phyloP scores from a whole-genome alignment of 37 sponge, comb jelly and placozoan species.

The Eunapius fragilis region DNA sequence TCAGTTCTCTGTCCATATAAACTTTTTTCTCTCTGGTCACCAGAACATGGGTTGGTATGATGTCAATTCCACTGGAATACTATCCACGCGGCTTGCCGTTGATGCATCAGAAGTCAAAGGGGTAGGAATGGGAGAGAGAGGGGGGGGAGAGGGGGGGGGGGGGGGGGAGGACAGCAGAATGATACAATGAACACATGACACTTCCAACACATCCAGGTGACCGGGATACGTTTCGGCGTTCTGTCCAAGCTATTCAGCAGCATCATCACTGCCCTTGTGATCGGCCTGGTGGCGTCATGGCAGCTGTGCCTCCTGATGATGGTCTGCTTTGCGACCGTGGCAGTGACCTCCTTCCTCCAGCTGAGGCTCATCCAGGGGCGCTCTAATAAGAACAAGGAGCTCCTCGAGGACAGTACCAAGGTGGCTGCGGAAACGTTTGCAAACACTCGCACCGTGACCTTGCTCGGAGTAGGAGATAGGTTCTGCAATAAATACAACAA shows the following conservation, averaged over 20 bases:
- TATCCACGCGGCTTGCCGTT: conserved; percentile 80
- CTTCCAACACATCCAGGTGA: conserved; percentile 72
- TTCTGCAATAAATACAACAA: conserved; percentile 36
- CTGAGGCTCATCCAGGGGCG: conserved; percentile 47
- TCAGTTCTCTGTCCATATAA: no score
- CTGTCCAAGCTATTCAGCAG: conserved; percentile 59
- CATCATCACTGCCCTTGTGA: conserved; percentile 64
- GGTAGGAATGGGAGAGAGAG: no score
- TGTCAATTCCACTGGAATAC: conserved; percentile 74
- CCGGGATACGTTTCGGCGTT: conserved; percentile 69
- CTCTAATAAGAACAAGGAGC: conserved; percentile 71
- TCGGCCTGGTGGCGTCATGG: conserved; percentile 80
- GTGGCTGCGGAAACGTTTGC: conserved; percentile 72
- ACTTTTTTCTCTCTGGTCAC: no score
- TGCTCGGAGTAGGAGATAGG: conserved; percentile 65
- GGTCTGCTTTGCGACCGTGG: conserved; percentile 64
- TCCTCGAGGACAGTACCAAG: conserved; percentile 50
- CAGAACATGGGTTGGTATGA: conserved; percentile 91
- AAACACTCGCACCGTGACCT: conserved; percentile 80
- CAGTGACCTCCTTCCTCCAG: conserved; percentile 61
- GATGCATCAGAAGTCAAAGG: conserved; percentile 94
- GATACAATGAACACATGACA: no score
- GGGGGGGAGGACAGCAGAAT: no score
- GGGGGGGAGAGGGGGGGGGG: no score
- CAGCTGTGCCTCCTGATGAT: conserved; percentile 69